phyloP scores from a whole-genome alignment of 2,113 vertebrate genomes.

The Struthio camelus region DNA sequence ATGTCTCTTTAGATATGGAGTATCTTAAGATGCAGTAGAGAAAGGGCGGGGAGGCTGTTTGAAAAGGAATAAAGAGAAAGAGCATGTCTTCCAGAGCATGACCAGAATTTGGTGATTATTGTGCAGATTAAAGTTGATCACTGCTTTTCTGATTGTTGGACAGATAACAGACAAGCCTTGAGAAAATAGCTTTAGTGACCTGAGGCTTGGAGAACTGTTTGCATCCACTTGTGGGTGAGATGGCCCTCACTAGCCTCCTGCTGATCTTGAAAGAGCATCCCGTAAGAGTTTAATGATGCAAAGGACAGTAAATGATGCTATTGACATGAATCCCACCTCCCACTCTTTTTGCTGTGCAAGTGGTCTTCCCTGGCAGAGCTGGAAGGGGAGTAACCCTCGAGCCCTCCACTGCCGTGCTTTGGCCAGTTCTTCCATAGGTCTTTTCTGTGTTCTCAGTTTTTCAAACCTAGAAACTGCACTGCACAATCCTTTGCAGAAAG shows the following conservation, averaged over 20 bases:
- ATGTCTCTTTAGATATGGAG: not conserved
- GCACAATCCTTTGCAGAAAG: slow-evolving; percentile 74
- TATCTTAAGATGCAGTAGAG: not conserved
- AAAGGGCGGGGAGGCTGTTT: not conserved
- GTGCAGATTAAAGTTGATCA: not conserved
- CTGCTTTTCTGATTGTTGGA: not conserved
- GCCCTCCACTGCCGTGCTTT: not conserved
- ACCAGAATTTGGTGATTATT: not conserved
- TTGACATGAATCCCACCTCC: not conserved
- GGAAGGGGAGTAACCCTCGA: not conserved
- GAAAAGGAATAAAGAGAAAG: not conserved
- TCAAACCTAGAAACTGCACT: not conserved
- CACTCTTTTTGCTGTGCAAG: accelerated
- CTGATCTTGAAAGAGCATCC: not conserved
- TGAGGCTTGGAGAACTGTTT: not conserved
- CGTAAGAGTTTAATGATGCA: not conserved
- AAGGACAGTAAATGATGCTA: not conserved
- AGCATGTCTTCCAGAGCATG: not conserved
- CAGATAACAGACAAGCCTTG: not conserved
- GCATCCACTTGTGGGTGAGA: not conserved
- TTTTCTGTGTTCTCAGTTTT: not conserved
- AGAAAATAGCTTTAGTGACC: not conserved
- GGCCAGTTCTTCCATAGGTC: not conserved
- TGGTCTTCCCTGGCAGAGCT: not conserved
- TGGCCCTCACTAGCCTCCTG: not conserved